Conservation (phyloP, 2,113 vertebrate species). For the Psittacula cyanocephala region DNA sequence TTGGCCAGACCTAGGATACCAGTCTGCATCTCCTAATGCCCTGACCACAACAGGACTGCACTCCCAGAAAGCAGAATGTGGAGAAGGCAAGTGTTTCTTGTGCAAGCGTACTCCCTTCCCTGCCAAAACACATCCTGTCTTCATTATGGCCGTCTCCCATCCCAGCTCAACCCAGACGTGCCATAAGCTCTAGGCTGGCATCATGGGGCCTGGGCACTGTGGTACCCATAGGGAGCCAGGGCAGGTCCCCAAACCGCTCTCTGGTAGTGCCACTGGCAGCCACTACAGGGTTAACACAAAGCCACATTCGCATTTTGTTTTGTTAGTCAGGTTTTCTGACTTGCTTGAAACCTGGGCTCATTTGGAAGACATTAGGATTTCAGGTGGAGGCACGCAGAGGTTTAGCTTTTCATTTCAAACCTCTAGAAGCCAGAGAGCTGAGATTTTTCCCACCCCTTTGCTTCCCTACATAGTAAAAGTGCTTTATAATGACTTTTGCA, state of each 20-base stretch:
- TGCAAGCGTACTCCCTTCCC: background rate
- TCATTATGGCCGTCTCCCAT: background rate
- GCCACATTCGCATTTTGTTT: background rate
- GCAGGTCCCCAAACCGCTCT: background rate
- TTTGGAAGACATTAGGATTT: constrained; percentile 19
- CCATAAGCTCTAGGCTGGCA: background rate
- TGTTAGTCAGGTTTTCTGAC: background rate
- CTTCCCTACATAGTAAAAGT: background rate
- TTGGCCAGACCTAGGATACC: background rate
- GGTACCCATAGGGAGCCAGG: background rate
- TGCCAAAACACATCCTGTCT: background rate
- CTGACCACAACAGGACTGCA: background rate
- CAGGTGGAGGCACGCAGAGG: background rate
- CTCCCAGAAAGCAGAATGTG: background rate
- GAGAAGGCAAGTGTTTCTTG: background rate
- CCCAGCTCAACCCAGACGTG: background rate
- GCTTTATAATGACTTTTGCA: background rate
- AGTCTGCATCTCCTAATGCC: background rate
- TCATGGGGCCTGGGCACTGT: background rate
- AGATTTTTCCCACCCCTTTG: background rate
- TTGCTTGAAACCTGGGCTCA: background rate
- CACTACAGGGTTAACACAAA: background rate
- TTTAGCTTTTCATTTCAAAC: background rate
- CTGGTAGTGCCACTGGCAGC: background rate
- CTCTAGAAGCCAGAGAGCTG: background rate